Evolutionary conservation across 2,888 invertebrate species (phyloP).

Genomic region (Chloroclystis v-ata): DNA sequence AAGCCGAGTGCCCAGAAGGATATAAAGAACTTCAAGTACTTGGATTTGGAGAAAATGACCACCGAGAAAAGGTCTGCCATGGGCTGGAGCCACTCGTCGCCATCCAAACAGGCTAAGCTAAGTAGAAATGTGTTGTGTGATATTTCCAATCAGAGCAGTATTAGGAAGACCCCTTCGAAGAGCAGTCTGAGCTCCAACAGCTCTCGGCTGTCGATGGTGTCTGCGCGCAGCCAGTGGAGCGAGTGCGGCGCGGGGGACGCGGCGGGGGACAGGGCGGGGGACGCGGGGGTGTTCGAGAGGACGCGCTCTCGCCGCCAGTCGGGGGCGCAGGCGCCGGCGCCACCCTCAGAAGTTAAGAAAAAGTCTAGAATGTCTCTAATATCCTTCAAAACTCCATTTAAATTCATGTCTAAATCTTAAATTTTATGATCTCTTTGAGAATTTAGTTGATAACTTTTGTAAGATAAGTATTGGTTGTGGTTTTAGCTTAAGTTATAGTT

Average conservation of each 20-base stretch:
- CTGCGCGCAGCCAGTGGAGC: constrained; percentile 54
- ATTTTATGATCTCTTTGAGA: constrained; percentile 5
- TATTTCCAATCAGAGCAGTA: constrained; percentile 50
- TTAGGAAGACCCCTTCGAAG: constrained; percentile 66
- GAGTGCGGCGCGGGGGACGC: constrained; percentile 45
- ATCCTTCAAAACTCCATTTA: constrained; percentile 72
- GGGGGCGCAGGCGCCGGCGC: constrained; percentile 48
- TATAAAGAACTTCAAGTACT: constrained; percentile 67
- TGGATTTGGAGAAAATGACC: constrained; percentile 57
- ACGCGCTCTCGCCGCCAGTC: constrained; percentile 44
- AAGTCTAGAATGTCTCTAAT: constrained; percentile 64
- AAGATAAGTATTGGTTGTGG: constrained; percentile 20
- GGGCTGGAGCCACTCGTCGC: constrained; percentile 61
- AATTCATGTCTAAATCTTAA: constrained; percentile 64
- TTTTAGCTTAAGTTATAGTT: constrained; percentile 6
- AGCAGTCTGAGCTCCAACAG: constrained; percentile 56
- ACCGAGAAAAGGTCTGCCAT: constrained; percentile 57
- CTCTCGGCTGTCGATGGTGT: constrained; percentile 51
- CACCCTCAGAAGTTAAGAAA: constrained; percentile 53
- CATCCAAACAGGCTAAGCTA: constrained; percentile 62
- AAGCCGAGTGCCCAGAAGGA: constrained; percentile 43
- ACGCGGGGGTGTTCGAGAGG: constrained; percentile 43
- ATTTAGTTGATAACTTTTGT: too few species aligned
- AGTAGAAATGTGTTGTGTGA: constrained; percentile 51
- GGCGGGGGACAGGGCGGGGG: constrained; percentile 47